Base-by-base conservation (phyloP, 2,888 invertebrate genomes). In the Chloroclysta siterata region DNA sequence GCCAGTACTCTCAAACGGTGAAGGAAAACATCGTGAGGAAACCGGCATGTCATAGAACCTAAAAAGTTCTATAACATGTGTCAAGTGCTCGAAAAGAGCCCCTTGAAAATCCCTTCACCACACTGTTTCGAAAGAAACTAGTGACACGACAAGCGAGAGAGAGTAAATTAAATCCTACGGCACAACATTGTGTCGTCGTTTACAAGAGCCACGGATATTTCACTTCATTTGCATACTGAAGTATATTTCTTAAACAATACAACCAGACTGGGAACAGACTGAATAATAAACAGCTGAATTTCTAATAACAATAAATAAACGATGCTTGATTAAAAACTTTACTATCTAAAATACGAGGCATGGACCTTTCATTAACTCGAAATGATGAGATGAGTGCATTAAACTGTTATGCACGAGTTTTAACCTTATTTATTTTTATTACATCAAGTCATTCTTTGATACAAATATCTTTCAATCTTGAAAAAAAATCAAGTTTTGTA, bases 321-420 rank as follows among this genome's bases (percentile, higher is more conserved):
- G 79, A 74, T 71, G 68, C 77, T 82, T 84, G 82, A 86, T 86
- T 86, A 85, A 85, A 85, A 79, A 75, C 62, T 70, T 75, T 66
- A 75, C 65, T 68, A 65, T 60, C 51, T 56, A 47, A 59, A 51
- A 54, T 53, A 58, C 59, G 50, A 57, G 47, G 56, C 66, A 52
- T 66, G 53, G 51, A 60, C 63, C 60, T 63, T 62, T 66, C 63
- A 68, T 66, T 62, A 68, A 64, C 66, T 63, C 53, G 17, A 64
- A 51, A 48, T 63, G 62, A 66, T 68, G 67, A 66, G 65, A 68
- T 64, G 69, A 69, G 64, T 64, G 55, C 70, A 70, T 59, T 66
- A 63, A 63, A 66, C 68, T 57, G 53, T 60, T 55, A 64, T 60
- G 57, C 46, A 59, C 39, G 46, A 65, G 51, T 56, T 59, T 60